These are phyloP conservation scores for Hypolimnas misippus DNA, from an alignment of 2,888 invertebrate genomes.

Conservation along the genomic window DNA sequence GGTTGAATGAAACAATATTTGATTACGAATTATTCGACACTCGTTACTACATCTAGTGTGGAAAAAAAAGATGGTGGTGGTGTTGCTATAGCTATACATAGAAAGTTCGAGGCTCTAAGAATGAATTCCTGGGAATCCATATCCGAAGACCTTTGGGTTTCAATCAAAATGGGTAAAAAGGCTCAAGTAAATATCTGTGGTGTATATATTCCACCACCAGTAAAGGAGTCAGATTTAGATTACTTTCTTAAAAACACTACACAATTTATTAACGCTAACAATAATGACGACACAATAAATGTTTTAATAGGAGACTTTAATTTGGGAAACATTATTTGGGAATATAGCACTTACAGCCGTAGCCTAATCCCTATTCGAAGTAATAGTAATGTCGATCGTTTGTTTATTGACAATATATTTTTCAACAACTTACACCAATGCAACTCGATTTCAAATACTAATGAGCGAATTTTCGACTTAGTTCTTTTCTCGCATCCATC, in stretches of 20 bases:
- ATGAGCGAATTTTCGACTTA: neutral
- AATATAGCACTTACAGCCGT: conserved; percentile 1
- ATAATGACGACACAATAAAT: neutral
- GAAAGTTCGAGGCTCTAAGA: neutral
- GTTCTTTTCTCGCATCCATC: neutral
- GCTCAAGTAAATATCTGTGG: neutral
- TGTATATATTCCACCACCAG: neutral
- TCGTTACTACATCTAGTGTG: neutral
- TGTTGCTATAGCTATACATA: neutral
- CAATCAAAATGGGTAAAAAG: neutral
- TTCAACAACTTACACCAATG: conserved; percentile 5
- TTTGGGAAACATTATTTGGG: neutral
- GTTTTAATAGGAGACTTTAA: neutral
- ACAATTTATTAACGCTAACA: neutral
- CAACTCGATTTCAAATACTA: neutral
- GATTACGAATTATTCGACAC: neutral
- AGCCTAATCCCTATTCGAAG: neutral
- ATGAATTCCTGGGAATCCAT: neutral
- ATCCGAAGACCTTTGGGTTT: conserved; percentile 4
- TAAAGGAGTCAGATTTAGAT: neutral
- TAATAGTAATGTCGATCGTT: neutral
- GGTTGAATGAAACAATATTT: conserved; percentile 7
- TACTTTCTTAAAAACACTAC: neutral
- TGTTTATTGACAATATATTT: conserved; percentile 4
- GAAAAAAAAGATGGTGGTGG: neutral